Evolutionary conservation across 2,888 invertebrate species (phyloP).

Genomic region (Lycaena phlaeas): DNA sequence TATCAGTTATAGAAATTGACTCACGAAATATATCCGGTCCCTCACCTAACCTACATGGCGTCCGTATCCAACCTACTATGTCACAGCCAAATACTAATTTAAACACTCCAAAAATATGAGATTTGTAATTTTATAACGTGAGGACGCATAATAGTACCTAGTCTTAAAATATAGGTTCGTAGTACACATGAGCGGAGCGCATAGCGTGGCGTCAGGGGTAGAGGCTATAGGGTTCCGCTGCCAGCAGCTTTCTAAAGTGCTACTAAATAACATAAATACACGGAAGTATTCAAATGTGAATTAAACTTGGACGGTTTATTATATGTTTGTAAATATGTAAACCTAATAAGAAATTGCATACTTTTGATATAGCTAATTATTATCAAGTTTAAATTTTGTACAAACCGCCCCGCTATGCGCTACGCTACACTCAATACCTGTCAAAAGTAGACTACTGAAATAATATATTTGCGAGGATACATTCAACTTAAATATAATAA

Average conservation of each 20-base stretch:
- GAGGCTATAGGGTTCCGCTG: no score
- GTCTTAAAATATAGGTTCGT: no score
- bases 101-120: conserved; percentile 38
- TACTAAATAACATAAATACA: no score
- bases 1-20: no score
- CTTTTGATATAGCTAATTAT: no score
- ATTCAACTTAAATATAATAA: conserved; percentile 2
- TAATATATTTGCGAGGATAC: background rate
- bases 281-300: no score
- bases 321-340: no score
- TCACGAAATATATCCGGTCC: conserved; percentile 26
- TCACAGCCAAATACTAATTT: conserved; percentile 50
- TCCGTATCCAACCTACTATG: conserved; percentile 28
- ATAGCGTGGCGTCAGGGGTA: background rate
- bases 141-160: no score
- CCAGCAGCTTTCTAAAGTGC: no score
- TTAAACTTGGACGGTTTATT: no score
- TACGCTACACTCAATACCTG: background rate
- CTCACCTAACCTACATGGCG: conserved; percentile 11
- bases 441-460: background rate
- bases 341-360: no score
- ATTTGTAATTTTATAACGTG: conserved; percentile 16
- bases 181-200: background rate
- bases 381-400: no score
- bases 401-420: background rate